Evolutionary conservation across 2,888 invertebrate species (phyloP).

Genomic region (Himalopsyche kuldschensis): DNA sequence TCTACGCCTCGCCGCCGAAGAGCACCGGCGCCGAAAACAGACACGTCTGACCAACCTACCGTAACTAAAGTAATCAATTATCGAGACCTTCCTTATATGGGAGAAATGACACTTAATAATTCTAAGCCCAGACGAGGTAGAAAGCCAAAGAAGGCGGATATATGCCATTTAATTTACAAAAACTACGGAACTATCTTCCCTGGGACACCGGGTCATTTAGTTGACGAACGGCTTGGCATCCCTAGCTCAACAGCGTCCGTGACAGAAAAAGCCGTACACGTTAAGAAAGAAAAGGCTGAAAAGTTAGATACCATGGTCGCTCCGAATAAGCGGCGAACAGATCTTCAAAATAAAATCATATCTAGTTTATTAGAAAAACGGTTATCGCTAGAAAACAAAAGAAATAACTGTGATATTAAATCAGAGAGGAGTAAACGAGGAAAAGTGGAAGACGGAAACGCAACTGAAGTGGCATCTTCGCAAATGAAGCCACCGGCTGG

Average conservation of each 20-base stretch:
- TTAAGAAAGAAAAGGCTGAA: slow-evolving; percentile 40
- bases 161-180: slow-evolving; percentile 88
- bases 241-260: slow-evolving; percentile 44
- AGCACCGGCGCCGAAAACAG: slow-evolving; percentile 47
- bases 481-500: slow-evolving; percentile 50
- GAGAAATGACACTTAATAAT: slow-evolving; percentile 87
- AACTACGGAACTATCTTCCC: slow-evolving; percentile 88
- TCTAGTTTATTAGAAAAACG: slow-evolving; percentile 71
- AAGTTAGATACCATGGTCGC: slow-evolving; percentile 41
- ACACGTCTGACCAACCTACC: slow-evolving; percentile 46
- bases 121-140: slow-evolving; percentile 83
- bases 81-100: slow-evolving; percentile 88
- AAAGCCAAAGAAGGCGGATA: slow-evolving; percentile 90
- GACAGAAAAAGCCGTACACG: slow-evolving; percentile 44
- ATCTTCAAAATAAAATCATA: slow-evolving; percentile 69
- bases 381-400: slow-evolving; percentile 67
- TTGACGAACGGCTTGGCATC: slow-evolving; percentile 49
- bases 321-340: slow-evolving; percentile 57
- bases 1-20: slow-evolving; percentile 19
- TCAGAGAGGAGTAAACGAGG: slow-evolving; percentile 22
- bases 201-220: slow-evolving; percentile 65
- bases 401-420: slow-evolving; percentile 46
- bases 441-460: slow-evolving; percentile 22
- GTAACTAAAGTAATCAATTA: slow-evolving; percentile 67
- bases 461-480: slow-evolving; percentile 46